These are phyloP conservation scores for Standfussiana lucernea DNA, from an alignment of 2,888 invertebrate species.

Conservation along the genomic window DNA sequence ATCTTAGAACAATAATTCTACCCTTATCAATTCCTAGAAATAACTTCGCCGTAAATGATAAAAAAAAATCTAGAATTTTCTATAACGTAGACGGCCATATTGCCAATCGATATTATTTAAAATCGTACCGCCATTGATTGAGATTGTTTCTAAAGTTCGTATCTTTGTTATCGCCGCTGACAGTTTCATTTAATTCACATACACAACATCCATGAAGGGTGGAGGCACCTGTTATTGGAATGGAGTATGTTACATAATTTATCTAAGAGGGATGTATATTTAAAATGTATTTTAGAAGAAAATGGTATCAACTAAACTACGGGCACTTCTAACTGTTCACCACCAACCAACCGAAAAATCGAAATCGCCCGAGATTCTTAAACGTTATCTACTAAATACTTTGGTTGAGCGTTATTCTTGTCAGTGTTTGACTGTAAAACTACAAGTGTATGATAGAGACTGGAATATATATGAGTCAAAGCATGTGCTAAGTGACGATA, in stretches of 20 bases:
- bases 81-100: background rate
- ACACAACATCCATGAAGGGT: constrained; percentile 40
- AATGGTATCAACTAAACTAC: background rate
- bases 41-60: background rate
- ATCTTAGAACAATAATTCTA: constrained; percentile 3
- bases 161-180: constrained; percentile 49
- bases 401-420: no score
- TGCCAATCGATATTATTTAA: constrained; percentile 48
- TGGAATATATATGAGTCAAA: no score
- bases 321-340: no score
- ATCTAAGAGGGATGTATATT: background rate
- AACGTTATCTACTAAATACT: no score
- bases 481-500: no score
- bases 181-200: constrained; percentile 58
- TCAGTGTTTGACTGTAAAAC: no score
- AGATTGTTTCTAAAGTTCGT: constrained; percentile 55
- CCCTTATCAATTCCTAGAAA: background rate
- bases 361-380: no score
- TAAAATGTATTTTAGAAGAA: background rate
- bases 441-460: no score
- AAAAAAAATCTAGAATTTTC: constrained; percentile 9
- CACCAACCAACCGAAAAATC: no score
- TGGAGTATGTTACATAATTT: background rate
- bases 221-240: constrained; percentile 6
- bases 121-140: constrained; percentile 48